These are phyloP conservation scores for Antigone vipio DNA, from an alignment of 2,113 vertebrate genomes.

Conservation along the genomic window DNA sequence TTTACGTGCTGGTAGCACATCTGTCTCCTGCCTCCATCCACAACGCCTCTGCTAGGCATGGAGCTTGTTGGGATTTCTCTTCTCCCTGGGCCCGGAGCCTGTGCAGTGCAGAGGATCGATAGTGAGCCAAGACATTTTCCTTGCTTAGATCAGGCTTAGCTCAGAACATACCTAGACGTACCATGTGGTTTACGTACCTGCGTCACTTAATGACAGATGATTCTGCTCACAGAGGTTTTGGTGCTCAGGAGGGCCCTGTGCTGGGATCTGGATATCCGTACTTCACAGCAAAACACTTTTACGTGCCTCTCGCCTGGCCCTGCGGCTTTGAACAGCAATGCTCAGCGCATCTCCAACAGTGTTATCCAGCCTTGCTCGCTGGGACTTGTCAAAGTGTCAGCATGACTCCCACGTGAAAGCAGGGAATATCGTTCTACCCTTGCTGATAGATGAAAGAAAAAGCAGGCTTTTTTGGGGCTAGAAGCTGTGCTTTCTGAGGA, in stretches of 20 bases:
- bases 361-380: not conserved
- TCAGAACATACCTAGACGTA: rapidly evolving
- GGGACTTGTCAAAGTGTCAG: not conserved
- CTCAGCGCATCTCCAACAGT: rapidly evolving
- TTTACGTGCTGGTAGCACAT: not conserved
- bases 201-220: not conserved
- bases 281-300: not conserved
- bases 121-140: not conserved
- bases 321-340: not conserved
- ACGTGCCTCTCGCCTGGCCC: rapidly evolving
- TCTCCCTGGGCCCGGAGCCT: not conserved
- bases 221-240: not conserved
- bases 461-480: not conserved
- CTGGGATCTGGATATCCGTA: not conserved
- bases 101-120: not conserved
- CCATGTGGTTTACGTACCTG: not conserved
- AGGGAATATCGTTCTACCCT: not conserved
- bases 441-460: not conserved
- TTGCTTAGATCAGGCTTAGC: not conserved
- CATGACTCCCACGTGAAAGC: not conserved
- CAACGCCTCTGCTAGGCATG: not conserved
- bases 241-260: not conserved
- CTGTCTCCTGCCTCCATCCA: not conserved
- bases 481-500: not conserved
- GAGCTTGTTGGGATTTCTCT: not conserved